A percentile compares a stretch with the other conserved stretches of the same genome.
Evolutionary conservation across 2,113 vertebrate genomes (phyloP).

Genomic region (Pedionomus torquatus): DNA sequence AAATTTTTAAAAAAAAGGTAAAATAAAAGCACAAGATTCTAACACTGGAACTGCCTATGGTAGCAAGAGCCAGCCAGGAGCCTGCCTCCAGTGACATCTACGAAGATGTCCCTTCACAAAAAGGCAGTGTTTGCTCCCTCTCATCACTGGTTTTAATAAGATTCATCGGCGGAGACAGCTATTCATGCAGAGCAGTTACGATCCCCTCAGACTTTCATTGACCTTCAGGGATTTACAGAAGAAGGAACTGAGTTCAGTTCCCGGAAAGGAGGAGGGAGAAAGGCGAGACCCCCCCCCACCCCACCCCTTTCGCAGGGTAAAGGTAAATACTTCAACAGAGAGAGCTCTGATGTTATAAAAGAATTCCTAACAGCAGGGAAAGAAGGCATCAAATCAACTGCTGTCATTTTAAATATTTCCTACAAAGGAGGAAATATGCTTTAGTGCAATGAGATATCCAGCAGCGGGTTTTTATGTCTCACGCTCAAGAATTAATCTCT

Average conservation of each 20-base stretch:
- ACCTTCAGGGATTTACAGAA: conserved; percentile 48
- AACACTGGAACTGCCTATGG: neutral
- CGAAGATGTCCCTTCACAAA: conserved; percentile 20
- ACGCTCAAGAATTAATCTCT: conserved; percentile 73
- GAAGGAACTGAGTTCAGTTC: neutral
- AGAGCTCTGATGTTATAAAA: neutral
- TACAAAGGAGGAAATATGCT: conserved; percentile 16
- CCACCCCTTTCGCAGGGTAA: neutral
- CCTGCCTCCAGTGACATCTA: neutral
- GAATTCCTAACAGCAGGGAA: conserved; percentile 22
- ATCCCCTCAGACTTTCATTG: conserved; percentile 34
- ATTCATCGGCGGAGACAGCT: conserved; percentile 39
- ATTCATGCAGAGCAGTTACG: conserved; percentile 13
- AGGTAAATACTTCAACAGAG: conserved; percentile 26
- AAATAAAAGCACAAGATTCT: neutral
- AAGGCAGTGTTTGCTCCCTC: neutral
- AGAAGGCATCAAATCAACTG: conserved; percentile 30
- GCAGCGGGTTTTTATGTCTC: conserved; percentile 60
- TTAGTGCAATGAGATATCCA: conserved; percentile 61
- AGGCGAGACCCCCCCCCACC: neutral
- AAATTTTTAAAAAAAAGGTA: no score
- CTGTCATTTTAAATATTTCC: conserved; percentile 53
- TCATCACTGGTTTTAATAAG: conserved; percentile 27
- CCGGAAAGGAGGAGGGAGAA: conserved; percentile 7
- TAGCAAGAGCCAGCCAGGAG: neutral